These are phyloP conservation scores for Pedionomus torquatus DNA, from an alignment of 2,113 vertebrate genomes.

Conservation along the genomic window DNA sequence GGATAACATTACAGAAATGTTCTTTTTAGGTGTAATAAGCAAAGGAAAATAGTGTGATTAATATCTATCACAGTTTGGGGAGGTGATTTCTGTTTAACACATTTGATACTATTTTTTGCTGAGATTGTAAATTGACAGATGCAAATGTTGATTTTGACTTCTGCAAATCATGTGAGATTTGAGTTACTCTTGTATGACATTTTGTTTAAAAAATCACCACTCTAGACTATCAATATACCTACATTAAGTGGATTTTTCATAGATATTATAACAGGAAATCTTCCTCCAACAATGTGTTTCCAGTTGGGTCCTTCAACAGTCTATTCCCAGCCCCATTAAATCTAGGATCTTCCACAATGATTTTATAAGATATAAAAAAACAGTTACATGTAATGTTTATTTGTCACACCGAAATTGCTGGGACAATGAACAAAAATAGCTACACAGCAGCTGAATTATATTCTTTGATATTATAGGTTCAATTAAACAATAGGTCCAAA, in stretches of 20 bases:
- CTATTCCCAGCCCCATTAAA: background rate
- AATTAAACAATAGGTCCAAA: background rate
- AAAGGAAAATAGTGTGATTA: background rate
- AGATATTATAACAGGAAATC: background rate
- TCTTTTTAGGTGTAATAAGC: background rate
- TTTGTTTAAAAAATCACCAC: background rate
- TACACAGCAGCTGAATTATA: background rate
- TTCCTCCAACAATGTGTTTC: background rate
- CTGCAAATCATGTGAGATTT: background rate
- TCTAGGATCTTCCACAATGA: background rate
- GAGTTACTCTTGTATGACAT: background rate
- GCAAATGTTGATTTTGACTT: background rate
- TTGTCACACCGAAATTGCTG: background rate
- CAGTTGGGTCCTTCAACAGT: background rate
- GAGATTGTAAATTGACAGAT: background rate
- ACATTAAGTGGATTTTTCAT: background rate
- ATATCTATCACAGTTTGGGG: background rate
- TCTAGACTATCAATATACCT: background rate
- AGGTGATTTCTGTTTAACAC: background rate
- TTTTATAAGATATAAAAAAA: background rate
- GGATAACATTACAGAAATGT: background rate
- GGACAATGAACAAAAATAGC: background rate
- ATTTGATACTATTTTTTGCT: background rate
- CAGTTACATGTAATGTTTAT: background rate
- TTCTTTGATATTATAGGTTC: background rate